phyloP scores from a whole-genome alignment of 2,797 vertebrate genomes.

The Phoebastria nigripes region DNA sequence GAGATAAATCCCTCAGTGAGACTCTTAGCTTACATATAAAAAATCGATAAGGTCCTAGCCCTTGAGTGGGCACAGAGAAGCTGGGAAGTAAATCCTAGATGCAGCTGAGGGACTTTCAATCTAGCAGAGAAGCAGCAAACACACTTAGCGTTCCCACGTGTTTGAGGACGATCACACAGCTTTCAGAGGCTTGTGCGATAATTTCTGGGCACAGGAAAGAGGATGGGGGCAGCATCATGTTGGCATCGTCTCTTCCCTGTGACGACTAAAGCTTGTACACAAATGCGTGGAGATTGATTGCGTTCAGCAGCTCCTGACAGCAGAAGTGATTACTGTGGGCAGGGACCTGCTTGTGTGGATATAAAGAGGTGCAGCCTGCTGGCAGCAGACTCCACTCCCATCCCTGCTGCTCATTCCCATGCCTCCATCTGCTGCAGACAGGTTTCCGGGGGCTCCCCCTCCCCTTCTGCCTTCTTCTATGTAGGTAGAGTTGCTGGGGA shows the following conservation, averaged over 20 bases:
- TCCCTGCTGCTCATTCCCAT: conserved; percentile 30
- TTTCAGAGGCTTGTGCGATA: background rate
- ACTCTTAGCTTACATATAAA: background rate
- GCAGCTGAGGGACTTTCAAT: background rate
- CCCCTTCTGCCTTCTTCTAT: background rate
- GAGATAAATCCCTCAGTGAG: background rate
- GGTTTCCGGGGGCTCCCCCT: background rate
- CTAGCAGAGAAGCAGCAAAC: background rate
- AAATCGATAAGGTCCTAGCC: background rate
- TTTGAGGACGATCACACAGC: background rate
- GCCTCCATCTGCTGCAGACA: conserved; percentile 45
- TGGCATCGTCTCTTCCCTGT: background rate
- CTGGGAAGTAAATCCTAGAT: background rate
- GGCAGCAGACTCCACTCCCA: background rate
- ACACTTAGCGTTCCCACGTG: background rate
- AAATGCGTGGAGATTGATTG: background rate
- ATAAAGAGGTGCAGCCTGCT: conserved; percentile 34
- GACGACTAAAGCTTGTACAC: background rate
- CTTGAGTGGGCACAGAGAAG: background rate
- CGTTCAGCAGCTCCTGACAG: background rate
- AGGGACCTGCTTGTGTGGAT: conserved; percentile 18
- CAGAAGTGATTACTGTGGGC: conserved; percentile 18
- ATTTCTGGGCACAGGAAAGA: background rate
- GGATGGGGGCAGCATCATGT: background rate
- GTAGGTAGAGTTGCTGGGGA: background rate